Evolutionary conservation across 2,888 invertebrate species (phyloP), one percentile per base, ranked within the genome.

Genomic region (Microlaimidae sp.): DNA sequence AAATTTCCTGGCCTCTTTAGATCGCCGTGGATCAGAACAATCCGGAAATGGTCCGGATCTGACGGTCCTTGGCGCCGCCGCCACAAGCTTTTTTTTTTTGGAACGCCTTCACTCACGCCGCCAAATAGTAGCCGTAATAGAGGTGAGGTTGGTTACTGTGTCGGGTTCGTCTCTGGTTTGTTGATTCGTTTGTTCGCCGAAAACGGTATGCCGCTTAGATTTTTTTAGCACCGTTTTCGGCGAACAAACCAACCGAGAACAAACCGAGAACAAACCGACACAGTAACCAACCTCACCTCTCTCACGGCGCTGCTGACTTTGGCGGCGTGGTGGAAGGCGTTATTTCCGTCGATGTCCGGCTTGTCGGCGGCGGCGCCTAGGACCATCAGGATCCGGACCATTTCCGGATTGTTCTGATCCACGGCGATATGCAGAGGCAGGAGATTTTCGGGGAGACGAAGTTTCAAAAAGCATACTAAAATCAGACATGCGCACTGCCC

Each of bases 41-140:
- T 63, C 67, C 82, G 2, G 77, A 78, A 54, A 80, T 80, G 63
- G 82, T 83, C 1, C 79, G 88, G 42, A 78, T 86, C 81, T 93
- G 46, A 73, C 90, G 62, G 81, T 82, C 2, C 80, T 66, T 1
- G 89, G 89, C 3, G 90, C 89, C 0, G 82, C 83, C 63, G 81
- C 89, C 5, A 85, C 17, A 83, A 83, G 0, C 81, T 88, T 0
- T 95, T 97, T 73, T 82, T 85, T 60, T 87, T 90, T 70, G 88
- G 90, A 88, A 84, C 65, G 92, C 93, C 1, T 75, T 95, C 53
- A 93, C 95, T 73, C 93, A 95, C 73, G 92, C 93, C 0, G 90
- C 93, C 17, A 92, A 95, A 89, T 89, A 67, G n/a, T n/a, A n/a
- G n/a, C n/a, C n/a, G n/a, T n/a, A n/a, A n/a, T n/a, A n/a, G n/a